Base-by-base conservation (phyloP, 23 tunicate genomes). In the Styela clava region DNA sequence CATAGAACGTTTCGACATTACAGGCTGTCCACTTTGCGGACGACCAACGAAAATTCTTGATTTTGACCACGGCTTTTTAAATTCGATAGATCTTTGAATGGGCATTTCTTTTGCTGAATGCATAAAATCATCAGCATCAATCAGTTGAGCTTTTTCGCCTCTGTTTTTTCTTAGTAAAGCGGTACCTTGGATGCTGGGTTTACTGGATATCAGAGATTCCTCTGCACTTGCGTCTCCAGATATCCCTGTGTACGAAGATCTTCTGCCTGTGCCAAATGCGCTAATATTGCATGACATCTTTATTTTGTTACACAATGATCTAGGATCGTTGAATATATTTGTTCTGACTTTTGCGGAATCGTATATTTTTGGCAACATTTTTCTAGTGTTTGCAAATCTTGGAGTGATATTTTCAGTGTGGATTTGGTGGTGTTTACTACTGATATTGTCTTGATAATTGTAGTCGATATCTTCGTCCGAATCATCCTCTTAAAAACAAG, bases 21-120 rank as follows among this genome's bases (percentile, higher is more conserved):
- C 16, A 16, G 81, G 65, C 64, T 76, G 81, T 21, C 81, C 64
- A 56, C 81, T 76, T 76, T 76, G 81, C 1, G 81, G 81, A 31
- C 81, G 52, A 31, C 81, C 81, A 2, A 44, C 44, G 23, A 76
- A 52, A 16, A 56, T 52, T 52, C 37, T 76, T 0, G 81, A 20
- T 52, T 76, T 76, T 25, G 81, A 44, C 81, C 81, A 76, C 1
- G 81, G 64, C 52, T 76, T 76, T 29, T 44, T 76, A 64, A 44
- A 76, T 12, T 76, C 81, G 1, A 76, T 25, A 7, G 64, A 25
- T 29, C 81, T 36, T 1, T 76, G 64, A 52, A 51, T 76, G 16
- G 81, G 81, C 16, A 62, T 73, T 21, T 76, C 81, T 37, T 76
- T 76, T 23, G 64, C 21, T 5, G 65, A 25, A n/a, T 52, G 0